Evolutionary conservation across 2,113 vertebrate genomes (phyloP).

Genomic region (Bufo bufo): DNA sequence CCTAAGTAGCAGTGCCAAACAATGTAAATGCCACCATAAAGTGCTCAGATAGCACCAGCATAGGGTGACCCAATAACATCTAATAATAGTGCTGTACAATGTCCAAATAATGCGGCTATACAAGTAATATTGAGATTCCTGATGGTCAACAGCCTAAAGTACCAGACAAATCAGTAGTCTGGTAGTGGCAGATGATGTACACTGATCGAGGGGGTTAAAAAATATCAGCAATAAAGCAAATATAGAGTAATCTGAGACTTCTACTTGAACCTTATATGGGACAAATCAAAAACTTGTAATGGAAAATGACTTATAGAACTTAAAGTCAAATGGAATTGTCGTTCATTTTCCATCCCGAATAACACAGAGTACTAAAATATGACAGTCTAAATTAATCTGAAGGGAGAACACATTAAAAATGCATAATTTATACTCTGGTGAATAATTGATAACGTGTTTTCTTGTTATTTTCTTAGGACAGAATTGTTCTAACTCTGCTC

Average conservation of each 20-base stretch:
- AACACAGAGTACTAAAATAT: conserved; percentile 36
- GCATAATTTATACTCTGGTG: conserved; percentile 49
- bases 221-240: background rate
- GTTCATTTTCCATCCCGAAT: conserved; percentile 14
- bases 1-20: no score
- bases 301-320: conserved; percentile 23
- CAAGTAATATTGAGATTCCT: background rate
- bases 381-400: conserved; percentile 49
- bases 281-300: conserved; percentile 27
- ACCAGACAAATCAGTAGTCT: background rate
- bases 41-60: no score
- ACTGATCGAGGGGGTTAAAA: background rate
- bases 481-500: conserved; percentile 51
- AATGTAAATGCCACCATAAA: no score
- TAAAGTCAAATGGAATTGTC: conserved; percentile 15
- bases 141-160: background rate
- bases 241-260: background rate
- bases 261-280: conserved; percentile 1
- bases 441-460: conserved; percentile 55
- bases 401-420: conserved; percentile 54
- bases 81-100: no score
- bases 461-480: conserved; percentile 50
- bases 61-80: no score
- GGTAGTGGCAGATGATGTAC: background rate
- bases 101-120: no score